Conservation (phyloP, 2,113 vertebrate genomes). For the Melanotaenia duboulayi region DNA sequence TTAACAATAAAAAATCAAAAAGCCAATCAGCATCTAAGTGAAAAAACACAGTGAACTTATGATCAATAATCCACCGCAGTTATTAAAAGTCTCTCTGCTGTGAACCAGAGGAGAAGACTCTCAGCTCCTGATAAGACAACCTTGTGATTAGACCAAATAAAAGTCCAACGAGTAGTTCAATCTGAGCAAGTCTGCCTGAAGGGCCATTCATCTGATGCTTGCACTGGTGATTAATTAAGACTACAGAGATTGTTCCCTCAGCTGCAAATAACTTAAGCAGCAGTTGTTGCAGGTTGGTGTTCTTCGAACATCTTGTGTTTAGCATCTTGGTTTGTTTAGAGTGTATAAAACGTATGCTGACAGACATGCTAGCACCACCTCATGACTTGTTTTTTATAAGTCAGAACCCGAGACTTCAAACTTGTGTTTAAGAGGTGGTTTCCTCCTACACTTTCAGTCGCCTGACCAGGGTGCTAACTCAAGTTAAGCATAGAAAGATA, state of each 20-base stretch:
- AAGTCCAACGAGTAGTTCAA: conserved; percentile 55
- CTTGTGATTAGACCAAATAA: conserved; percentile 52
- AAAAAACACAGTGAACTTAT: conserved; percentile 33
- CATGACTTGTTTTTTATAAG: conserved; percentile 10
- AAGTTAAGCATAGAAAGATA: conserved; percentile 32
- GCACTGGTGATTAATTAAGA: conserved; percentile 71
- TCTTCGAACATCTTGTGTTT: conserved; percentile 52
- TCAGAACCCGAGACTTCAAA: conserved; percentile 32
- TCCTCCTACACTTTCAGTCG: conserved; percentile 29
- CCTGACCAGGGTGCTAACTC: conserved; percentile 51
- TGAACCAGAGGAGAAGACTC: conserved; percentile 30
- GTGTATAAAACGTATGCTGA: conserved; percentile 1
- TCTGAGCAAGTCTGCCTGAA: conserved; percentile 50
- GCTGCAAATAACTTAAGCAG: conserved; percentile 42
- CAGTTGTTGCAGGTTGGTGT: conserved; percentile 35
- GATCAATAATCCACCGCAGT: conserved; percentile 28
- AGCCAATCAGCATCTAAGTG: conserved; percentile 21
- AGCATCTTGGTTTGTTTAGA: conserved; percentile 31
- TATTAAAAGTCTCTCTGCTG: conserved; percentile 25
- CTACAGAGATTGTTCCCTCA: conserved; percentile 52
- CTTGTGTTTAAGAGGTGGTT: conserved; percentile 40
- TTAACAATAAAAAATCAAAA: conserved; percentile 37
- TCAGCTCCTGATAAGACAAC: conserved; percentile 46
- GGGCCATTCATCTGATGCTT: conserved; percentile 53
- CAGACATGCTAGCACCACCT: neutral